A percentile compares a stretch with the other conserved stretches of the same genome.
These are phyloP conservation scores for Drosophila tristis DNA, from an alignment of 1,140 invertebrate genomes.

Conservation along the genomic window DNA sequence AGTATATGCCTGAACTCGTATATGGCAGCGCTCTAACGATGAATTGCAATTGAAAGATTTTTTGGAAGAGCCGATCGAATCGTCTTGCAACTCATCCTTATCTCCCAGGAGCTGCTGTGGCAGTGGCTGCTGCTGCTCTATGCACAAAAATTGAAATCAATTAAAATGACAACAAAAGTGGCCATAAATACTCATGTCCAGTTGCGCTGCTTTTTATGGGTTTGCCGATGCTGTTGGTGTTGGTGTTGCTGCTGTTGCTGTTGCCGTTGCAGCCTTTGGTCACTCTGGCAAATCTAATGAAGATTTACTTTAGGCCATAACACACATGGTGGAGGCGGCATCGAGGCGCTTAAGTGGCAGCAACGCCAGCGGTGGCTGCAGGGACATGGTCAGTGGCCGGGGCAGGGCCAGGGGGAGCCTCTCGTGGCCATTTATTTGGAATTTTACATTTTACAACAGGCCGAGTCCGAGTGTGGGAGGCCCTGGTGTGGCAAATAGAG, in stretches of 20 bases:
- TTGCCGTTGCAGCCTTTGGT: constrained; percentile 57
- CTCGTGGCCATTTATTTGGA: constrained; percentile 79
- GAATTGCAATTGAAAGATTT: constrained; percentile 30
- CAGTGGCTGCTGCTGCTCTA: constrained; percentile 15
- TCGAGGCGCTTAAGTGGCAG: constrained; percentile 68
- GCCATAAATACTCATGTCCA: constrained; percentile 75
- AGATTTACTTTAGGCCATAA: constrained; percentile 84
- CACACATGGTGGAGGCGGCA: constrained; percentile 53
- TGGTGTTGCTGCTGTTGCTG: constrained; percentile 15
- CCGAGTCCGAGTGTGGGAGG: constrained; percentile 38
- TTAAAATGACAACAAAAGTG: constrained; percentile 82
- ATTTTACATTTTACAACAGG: constrained; percentile 80
- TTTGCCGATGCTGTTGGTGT: constrained; percentile 22
- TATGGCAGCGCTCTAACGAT: constrained; percentile 6
- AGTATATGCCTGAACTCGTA: no score
- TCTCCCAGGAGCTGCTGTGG: constrained; percentile 36
- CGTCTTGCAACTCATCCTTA: constrained; percentile 69
- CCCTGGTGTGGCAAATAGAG: constrained; percentile 43
- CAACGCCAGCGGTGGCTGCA: constrained; percentile 18
- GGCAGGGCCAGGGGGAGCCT: constrained; percentile 11
- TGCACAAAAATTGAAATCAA: constrained; percentile 80
- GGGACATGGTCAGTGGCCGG: not conserved
- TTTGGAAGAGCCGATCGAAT: constrained; percentile 4
- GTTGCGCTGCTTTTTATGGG: constrained; percentile 70
- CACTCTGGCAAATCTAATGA: constrained; percentile 80